phyloP scores from a whole-genome alignment of 2,797 vertebrate genomes.

The Hypotaenidia philippensis region DNA sequence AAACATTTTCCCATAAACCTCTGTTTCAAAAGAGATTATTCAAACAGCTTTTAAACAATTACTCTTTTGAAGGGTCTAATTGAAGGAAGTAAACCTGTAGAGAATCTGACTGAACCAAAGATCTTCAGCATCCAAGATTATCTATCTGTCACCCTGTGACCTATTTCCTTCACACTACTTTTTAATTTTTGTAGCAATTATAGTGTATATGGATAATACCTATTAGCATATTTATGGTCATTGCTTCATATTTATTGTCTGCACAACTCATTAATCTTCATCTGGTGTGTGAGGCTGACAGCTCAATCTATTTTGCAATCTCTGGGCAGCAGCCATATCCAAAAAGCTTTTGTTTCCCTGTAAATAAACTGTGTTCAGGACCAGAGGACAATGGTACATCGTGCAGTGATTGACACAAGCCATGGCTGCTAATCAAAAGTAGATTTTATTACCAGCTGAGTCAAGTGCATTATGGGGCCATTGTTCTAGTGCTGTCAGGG shows the following conservation, averaged over 20 bases:
- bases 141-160: slow-evolving; percentile 83
- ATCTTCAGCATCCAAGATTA: slow-evolving; percentile 80
- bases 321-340: slow-evolving; percentile 84
- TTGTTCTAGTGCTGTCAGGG: slow-evolving; percentile 84
- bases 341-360: slow-evolving; percentile 90
- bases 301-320: slow-evolving; percentile 99
- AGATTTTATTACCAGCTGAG: slow-evolving; percentile 93
- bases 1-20: slow-evolving; percentile 58
- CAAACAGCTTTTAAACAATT: slow-evolving; percentile 78
- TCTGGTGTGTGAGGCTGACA: slow-evolving; percentile 95
- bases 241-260: slow-evolving; percentile 98
- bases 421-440: slow-evolving; percentile 92
- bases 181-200: slow-evolving; percentile 90
- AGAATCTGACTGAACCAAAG: slow-evolving; percentile 77
- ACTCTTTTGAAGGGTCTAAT: slow-evolving; percentile 75
- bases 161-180: slow-evolving; percentile 83
- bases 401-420: slow-evolving; percentile 92
- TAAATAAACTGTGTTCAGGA: slow-evolving; percentile 89
- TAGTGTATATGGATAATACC: slow-evolving; percentile 88
- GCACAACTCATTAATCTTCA: slow-evolving; percentile 98
- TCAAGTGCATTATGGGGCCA: slow-evolving; percentile 83
- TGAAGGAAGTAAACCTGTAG: slow-evolving; percentile 85
- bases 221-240: slow-evolving; percentile 99
- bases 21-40: slow-evolving; percentile 75
- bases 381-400: slow-evolving; percentile 82